Base-by-base conservation (phyloP, 2,113 vertebrate species). In the human (Homo sapiens) region DNA sequence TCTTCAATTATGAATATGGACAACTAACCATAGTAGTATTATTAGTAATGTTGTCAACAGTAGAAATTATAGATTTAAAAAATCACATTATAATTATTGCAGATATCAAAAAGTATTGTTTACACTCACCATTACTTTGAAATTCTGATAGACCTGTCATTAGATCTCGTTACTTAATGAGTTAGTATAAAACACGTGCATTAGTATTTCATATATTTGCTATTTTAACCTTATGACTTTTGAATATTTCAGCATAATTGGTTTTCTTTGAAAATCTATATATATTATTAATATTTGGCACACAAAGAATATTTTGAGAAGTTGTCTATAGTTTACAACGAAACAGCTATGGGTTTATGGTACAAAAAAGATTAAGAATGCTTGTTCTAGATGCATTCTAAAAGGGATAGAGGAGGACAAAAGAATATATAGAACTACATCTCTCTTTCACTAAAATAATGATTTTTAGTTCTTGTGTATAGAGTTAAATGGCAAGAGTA, bases 171-270 rank as follows among this genome's bases (percentile, higher is more conserved):
- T 92, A 81, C 30, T 90, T 93, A 92, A 55, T 94, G 25, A 40
- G 16, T 90, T 93, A 93, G 23, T 64, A 95, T 91, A 83, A 52
- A 95, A 16, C 5, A 84, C 35, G 23, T 68, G 32, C 64, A 9
- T 80, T 93, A 92, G 38, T 40, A 87, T 73, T 78, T 50, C 48
- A 48, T 35, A 40, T 17, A 92, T 76, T 90, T 83, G 11, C 25
- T 84, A 66, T 70, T 89, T 91, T 59, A 64, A 89, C 59, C 66
- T 79, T 90, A 72, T 79, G 14, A 68, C 43, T 88, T 93, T 86
- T 88, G 0, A 92, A 43, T 97, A 85, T 43, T 68, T 94, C 12
- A 57, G 13, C 89, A 18, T 64, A 78, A 90, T n/a, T 79, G 22
- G 1, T 23, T 66, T 89, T 13, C 45, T 89, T 78, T 66, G 43